Conservation (phyloP, 2,113 vertebrate genomes). For the Pelecanoides urinatrix region DNA sequence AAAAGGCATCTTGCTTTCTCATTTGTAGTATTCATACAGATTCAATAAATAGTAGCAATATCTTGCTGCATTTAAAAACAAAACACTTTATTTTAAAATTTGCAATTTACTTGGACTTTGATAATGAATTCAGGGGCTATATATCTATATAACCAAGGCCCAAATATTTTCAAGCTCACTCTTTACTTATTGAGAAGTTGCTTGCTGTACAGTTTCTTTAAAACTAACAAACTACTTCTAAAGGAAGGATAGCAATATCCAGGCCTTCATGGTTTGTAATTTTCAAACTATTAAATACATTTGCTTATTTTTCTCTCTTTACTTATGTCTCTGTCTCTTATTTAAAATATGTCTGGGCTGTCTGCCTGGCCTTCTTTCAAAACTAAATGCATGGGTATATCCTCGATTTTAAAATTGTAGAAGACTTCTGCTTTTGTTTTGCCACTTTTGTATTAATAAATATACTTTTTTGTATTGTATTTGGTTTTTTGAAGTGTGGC, state of each 20-base stretch:
- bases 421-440: background rate
- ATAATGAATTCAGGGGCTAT: background rate
- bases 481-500: background rate
- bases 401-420: background rate
- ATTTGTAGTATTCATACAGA: background rate
- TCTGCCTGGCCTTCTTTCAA: background rate
- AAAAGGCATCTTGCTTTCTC: background rate
- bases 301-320: background rate
- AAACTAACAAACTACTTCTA: background rate
- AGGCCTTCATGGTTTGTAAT: background rate
- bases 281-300: background rate
- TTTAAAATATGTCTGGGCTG: background rate
- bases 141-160: background rate
- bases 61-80: background rate
- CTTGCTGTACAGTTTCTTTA: background rate
- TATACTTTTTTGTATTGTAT: constrained; percentile 20
- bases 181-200: background rate
- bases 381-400: background rate
- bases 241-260: background rate
- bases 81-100: too few species aligned
- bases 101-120: background rate
- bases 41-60: background rate
- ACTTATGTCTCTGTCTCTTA: background rate
- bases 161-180: background rate
- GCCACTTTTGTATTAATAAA: constrained; percentile 22